Evolutionary conservation across 2,888 invertebrate genomes (phyloP).

Genomic region (Calephelis perditalis): DNA sequence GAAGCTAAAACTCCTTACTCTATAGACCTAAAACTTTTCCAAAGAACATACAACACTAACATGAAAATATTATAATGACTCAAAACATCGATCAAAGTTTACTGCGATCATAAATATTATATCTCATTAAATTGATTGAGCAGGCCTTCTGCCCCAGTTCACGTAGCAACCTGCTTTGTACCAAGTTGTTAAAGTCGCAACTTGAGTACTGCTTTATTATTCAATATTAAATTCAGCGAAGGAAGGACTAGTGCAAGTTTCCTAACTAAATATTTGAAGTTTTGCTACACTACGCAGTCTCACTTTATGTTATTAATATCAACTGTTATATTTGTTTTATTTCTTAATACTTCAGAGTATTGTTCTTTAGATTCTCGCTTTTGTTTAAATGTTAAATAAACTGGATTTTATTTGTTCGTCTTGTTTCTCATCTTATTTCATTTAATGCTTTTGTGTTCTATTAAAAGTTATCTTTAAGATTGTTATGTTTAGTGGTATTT

Average conservation of each 20-base stretch:
- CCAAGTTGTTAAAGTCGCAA: slow-evolving; percentile 68
- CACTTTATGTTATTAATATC: slow-evolving; percentile 35
- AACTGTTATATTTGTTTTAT: slow-evolving; percentile 21
- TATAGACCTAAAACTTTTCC: too few species aligned
- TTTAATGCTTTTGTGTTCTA: too few species aligned
- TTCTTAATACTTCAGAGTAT: slow-evolving; percentile 13
- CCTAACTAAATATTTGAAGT: slow-evolving; percentile 73
- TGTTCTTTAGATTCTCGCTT: slow-evolving; percentile 2
- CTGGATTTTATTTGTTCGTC: background rate
- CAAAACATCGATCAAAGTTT: background rate
- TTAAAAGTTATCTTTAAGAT: too few species aligned
- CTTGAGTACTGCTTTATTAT: slow-evolving; percentile 72
- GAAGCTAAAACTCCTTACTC: too few species aligned
- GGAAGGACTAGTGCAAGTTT: slow-evolving; percentile 63
- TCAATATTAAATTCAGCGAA: slow-evolving; percentile 72
- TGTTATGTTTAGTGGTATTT: too few species aligned
- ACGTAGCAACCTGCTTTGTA: slow-evolving; percentile 60
- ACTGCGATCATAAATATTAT: slow-evolving; percentile 1
- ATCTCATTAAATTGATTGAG: slow-evolving; percentile 26
- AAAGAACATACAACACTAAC: too few species aligned
- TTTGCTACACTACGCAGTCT: slow-evolving; percentile 49
- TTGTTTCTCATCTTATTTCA: background rate
- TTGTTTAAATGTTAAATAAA: background rate
- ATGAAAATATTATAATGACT: too few species aligned
- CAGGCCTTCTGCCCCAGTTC: slow-evolving; percentile 42